Conservation (phyloP, 2,797 vertebrate species). For the Catostomus latipinnis region DNA sequence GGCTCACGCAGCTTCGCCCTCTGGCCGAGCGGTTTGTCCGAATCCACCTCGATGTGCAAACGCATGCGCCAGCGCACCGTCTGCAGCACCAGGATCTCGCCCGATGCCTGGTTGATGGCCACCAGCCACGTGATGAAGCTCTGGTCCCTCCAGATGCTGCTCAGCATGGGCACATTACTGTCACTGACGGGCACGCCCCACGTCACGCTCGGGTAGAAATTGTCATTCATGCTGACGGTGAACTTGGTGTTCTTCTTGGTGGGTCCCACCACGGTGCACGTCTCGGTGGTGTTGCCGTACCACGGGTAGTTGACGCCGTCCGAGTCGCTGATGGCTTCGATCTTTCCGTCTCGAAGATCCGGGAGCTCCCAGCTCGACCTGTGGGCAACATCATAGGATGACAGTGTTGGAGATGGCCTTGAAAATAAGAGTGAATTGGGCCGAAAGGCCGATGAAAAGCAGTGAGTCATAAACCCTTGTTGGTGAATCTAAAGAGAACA, state of each 20-base stretch:
- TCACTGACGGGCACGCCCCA: conserved; percentile 96
- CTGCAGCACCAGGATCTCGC: conserved; percentile 89
- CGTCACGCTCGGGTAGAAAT: conserved; percentile 98
- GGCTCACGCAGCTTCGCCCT: conserved; percentile 89
- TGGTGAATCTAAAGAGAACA: conserved; percentile 5
- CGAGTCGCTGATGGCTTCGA: conserved; percentile 94
- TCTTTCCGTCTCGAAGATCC: conserved; percentile 88
- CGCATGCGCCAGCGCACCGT: conserved; percentile 96
- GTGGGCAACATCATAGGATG: conserved; percentile 11
- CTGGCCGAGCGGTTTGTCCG: conserved; percentile 86
- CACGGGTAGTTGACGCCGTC: conserved; percentile 98
- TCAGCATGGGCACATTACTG: conserved; percentile 92
- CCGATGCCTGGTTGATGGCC: conserved; percentile 88
- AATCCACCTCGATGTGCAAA: conserved; percentile 90
- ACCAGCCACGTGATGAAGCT: conserved; percentile 99
- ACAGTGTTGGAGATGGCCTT: neutral
- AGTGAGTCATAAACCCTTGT: neutral
- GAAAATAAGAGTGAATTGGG: neutral
- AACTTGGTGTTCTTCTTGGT: conserved; percentile 93
- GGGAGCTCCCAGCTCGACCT: conserved; percentile 99
- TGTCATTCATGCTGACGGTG: conserved; percentile 97
- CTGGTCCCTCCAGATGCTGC: conserved; percentile 92
- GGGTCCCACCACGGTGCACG: conserved; percentile 91
- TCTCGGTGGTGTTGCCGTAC: conserved; percentile 98
- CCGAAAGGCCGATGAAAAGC: neutral